Evolutionary conservation across 1,140 invertebrate species (phyloP).

Genomic region (Lepidurus couesii): DNA sequence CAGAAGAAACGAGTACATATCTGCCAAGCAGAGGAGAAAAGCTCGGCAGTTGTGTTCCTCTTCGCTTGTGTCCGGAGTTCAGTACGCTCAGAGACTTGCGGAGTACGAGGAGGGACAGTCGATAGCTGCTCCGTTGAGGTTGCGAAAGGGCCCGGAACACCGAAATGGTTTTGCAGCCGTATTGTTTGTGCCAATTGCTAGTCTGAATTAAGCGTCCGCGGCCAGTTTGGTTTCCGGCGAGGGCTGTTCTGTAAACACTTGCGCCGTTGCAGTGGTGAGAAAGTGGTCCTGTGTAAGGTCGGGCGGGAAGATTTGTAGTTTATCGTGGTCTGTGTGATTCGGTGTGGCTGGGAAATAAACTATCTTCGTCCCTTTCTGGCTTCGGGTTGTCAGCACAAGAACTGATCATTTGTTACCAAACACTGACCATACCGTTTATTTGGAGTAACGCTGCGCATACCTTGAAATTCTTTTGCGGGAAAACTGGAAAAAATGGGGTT

Average conservation of each 20-base stretch:
- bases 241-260: too few relatives aligned
- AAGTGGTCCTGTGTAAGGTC: too few relatives aligned
- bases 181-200: neutral
- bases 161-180: neutral
- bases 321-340: neutral
- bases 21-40: neutral
- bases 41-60: conserved; percentile 1
- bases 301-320: neutral
- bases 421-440: neutral
- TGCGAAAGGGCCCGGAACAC: neutral
- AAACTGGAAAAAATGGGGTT: neutral
- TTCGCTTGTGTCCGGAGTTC: neutral
- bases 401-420: conserved; percentile 1
- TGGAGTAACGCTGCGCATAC: neutral
- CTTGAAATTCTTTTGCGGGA: neutral
- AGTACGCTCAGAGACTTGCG: conserved; percentile 2
- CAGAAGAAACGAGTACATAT: neutral
- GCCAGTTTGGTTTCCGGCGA: too few relatives aligned
- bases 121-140: neutral
- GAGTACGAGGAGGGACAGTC: conserved; percentile 5
- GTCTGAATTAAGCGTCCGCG: neutral
- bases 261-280: too few relatives aligned
- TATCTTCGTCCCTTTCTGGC: neutral
- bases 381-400: neutral
- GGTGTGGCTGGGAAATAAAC: neutral